phyloP scores from a whole-genome alignment of 2,797 vertebrate species.

The Rhinella marina region DNA sequence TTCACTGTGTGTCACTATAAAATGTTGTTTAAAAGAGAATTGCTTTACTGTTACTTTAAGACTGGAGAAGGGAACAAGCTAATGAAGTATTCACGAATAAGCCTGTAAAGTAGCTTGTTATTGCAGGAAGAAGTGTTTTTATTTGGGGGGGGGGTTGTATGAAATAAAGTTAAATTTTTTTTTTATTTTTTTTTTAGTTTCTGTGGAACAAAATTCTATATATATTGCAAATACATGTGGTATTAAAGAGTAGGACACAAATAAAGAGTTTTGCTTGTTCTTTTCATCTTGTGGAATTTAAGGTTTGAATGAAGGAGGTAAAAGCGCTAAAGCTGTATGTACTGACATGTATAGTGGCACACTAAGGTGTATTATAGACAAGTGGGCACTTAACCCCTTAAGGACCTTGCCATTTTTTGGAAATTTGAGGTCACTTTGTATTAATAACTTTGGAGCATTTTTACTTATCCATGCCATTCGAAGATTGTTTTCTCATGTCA shows the following conservation, averaged over 20 bases:
- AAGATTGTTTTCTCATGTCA: no score
- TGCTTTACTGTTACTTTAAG: conserved; percentile 56
- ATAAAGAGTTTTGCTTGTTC: background rate
- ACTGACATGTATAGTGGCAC: no score
- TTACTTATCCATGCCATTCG: no score
- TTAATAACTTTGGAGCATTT: no score
- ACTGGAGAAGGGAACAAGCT: conserved; percentile 45
- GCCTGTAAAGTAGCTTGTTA: conserved; percentile 34
- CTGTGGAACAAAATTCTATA: conserved; percentile 60
- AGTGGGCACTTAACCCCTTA: no score
- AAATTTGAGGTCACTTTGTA: no score
- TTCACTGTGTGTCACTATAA: conserved; percentile 61
- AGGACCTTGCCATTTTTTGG: no score
- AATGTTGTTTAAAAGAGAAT: conserved; percentile 65
- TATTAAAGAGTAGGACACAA: conserved; percentile 67
- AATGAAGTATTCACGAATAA: conserved; percentile 52
- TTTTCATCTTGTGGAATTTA: background rate
- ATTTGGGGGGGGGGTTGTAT: conserved; percentile 14
- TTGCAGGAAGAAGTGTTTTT: conserved; percentile 34
- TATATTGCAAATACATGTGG: conserved; percentile 72
- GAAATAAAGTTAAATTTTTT: conserved; percentile 38
- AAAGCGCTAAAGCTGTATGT: no score
- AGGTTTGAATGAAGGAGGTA: no score
- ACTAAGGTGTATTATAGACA: no score
- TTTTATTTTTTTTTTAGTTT: conserved; percentile 46